Evolutionary conservation across 2,113 vertebrate genomes (phyloP), one percentile per base, ranked within the genome.

Genomic region (Podarcis raffonei): DNA sequence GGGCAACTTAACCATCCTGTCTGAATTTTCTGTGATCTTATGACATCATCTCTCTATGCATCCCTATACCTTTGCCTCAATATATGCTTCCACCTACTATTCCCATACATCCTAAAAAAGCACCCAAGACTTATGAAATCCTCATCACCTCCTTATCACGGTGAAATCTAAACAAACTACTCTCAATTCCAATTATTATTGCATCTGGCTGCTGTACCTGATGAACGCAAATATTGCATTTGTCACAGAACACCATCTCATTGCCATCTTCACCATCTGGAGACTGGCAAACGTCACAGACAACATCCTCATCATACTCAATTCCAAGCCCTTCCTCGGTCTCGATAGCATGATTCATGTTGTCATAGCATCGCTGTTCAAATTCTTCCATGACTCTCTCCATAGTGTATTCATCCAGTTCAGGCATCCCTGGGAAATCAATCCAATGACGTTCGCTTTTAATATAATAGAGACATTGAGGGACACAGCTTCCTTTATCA

Each of bases 181-280:
- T 83, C 9, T 77, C 87, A 84, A 78, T 81, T 37, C 32, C 66
- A 42, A 53, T 65, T 39, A 71, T 69, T 39, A 22, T 25, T 68
- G 22, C 76, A 0, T 1, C 57, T 23, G 16, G 5, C n/a, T 84
- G 3, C 83, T 90, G 0, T 95, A 99, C 99, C 98, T 99, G 99
- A 93, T 99, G 99, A 74, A 99, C 99, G 0, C 99, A 99, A 91
- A 99, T 98, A 96, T 99, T 99, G 96, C 99, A 99, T 92, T 99
- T 99, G 97, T 99, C 99, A 84, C 99, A 99, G 95, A 99, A 99
- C 84, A 99, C 99, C 99, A 99, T 99, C 95, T 99, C 99, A 0
- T 99, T 99, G 96, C 98, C 98, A 1, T 99, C 99, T 94, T 99
- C 99, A 0, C 98, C 98, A 1, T 99, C 98, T 1, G 99, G 99